Percentiles rank a stretch among this genome's conserved stretches.
phyloP scores from a whole-genome alignment of 2,888 invertebrate species.

The Pseudeuparius sepicola region DNA sequence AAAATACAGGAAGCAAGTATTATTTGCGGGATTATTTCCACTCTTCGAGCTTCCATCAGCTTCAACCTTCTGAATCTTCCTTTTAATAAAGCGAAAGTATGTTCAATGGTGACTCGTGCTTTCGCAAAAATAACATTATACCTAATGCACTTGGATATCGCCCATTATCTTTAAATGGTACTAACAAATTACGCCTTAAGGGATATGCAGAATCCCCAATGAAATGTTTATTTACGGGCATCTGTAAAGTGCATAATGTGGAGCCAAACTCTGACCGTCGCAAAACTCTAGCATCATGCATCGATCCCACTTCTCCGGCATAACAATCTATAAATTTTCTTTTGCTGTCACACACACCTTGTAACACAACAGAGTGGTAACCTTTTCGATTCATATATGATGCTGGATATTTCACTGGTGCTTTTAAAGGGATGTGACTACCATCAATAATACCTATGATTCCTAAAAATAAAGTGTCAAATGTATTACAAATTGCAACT shows the following conservation, averaged over 20 bases:
- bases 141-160: no score
- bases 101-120: no score
- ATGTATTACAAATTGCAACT: conserved; percentile 2
- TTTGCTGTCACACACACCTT: conserved; percentile 6
- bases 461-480: conserved; percentile 7
- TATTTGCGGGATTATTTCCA: no score
- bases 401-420: no score
- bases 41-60: not conserved
- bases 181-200: conserved; percentile 7
- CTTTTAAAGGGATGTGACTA: no score
- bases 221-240: conserved; percentile 1
- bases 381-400: conserved; percentile 6
- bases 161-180: conserved; percentile 8
- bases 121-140: not conserved
- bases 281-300: conserved; percentile 7
- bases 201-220: conserved; percentile 6
- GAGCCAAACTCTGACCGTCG: conserved; percentile 3
- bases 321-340: conserved; percentile 4
- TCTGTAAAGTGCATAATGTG: not conserved
- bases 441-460: conserved; percentile 6
- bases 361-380: conserved; percentile 5
- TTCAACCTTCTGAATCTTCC: not conserved
- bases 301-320: no score
- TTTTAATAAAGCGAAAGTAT: no score
- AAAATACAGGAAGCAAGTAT: no score